phyloP scores from a whole-genome alignment of 1,140 invertebrate genomes.

The Schmidtea mediterranea region DNA sequence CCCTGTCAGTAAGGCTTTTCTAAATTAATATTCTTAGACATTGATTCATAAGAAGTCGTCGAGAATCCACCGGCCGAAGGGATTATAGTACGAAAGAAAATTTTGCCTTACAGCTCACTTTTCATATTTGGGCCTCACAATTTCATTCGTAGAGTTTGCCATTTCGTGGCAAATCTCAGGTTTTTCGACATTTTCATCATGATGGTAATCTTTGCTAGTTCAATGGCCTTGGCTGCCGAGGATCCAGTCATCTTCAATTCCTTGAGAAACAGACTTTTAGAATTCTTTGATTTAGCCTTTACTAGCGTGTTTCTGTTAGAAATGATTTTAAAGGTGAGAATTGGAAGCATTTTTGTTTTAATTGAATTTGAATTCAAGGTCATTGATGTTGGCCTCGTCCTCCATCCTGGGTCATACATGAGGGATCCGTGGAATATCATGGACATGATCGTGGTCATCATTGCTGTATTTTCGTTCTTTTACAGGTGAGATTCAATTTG shows the following conservation, averaged over 20 bases:
- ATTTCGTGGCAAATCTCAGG: constrained; percentile 86
- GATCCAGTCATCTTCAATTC: constrained; percentile 72
- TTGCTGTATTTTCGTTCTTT: constrained; percentile 74
- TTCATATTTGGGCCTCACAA: constrained; percentile 95
- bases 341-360: neutral
- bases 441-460: constrained; percentile 89
- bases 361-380: constrained; percentile 36
- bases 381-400: constrained; percentile 71
- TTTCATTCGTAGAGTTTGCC: constrained; percentile 33
- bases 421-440: constrained; percentile 48
- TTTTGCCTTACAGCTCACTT: constrained; percentile 99
- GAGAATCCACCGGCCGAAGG: too few species aligned
- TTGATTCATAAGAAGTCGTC: too few species aligned
- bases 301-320: constrained; percentile 96
- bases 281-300: constrained; percentile 97
- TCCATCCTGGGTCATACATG: constrained; percentile 67
- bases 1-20: too few species aligned
- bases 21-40: too few species aligned
- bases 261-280: constrained; percentile 57
- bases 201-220: constrained; percentile 85
- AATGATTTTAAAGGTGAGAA: constrained; percentile 57
- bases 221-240: constrained; percentile 89
- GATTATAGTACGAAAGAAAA: constrained; percentile 47
- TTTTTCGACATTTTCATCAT: constrained; percentile 99
- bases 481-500: constrained; percentile 53